Evolutionary conservation across 2,797 vertebrate species (phyloP).

Genomic region (Podargus strigoides): DNA sequence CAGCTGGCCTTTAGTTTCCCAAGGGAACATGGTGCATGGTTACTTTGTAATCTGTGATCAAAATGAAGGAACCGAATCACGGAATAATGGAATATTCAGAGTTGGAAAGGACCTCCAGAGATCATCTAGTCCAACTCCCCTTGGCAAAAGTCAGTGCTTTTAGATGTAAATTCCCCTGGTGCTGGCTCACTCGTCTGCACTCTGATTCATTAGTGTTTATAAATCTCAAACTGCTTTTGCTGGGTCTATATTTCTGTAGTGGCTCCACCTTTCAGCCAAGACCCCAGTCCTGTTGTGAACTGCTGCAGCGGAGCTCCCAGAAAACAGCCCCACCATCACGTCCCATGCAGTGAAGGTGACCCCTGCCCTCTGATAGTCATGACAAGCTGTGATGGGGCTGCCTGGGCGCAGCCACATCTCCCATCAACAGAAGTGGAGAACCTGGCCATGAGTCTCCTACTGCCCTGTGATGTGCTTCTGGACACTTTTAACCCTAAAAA

Average conservation of each 20-base stretch:
- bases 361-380: not conserved
- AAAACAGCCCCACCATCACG: fast-evolving
- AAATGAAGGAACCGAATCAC: too few relatives aligned
- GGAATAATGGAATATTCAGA: too few relatives aligned
- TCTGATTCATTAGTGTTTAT: not conserved
- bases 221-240: not conserved
- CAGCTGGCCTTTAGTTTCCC: not conserved
- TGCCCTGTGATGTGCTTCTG: not conserved
- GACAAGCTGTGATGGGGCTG: not conserved
- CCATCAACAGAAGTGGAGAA: not conserved
- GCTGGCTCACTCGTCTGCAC: not conserved
- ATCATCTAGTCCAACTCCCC: too few relatives aligned
- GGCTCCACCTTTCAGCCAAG: not conserved
- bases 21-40: fast-evolving
- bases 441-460: not conserved
- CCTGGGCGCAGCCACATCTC: not conserved
- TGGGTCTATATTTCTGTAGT: not conserved
- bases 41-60: not conserved
- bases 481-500: not conserved
- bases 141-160: not conserved
- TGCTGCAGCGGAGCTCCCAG: not conserved
- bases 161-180: not conserved
- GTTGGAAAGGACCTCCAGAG: too few relatives aligned
- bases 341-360: not conserved
- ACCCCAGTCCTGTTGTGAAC: not conserved